Evolutionary conservation across 1,140 invertebrate genomes (phyloP).

Genomic region (Scaptomyza pallida): DNA sequence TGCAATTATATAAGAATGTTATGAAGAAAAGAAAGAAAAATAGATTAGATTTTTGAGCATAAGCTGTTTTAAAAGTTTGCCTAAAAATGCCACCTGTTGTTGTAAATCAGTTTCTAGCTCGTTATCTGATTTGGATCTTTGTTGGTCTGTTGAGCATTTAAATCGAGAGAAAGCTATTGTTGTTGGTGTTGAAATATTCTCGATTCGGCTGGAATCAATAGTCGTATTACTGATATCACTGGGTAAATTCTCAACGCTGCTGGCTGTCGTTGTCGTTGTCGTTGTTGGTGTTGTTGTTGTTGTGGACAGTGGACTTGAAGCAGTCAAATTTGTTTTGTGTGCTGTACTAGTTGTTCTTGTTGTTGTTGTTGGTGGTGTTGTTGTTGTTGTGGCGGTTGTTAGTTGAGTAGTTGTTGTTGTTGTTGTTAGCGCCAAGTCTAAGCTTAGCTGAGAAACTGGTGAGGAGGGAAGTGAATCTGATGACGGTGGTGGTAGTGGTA

Average conservation of each 20-base stretch:
- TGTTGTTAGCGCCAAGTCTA: neutral
- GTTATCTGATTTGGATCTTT: slow-evolving; percentile 13
- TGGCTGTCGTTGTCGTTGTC: slow-evolving; percentile 6
- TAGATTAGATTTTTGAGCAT: slow-evolving; percentile 33
- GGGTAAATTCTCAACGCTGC: slow-evolving; percentile 3
- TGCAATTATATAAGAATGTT: no score
- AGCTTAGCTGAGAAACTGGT: slow-evolving; percentile 11
- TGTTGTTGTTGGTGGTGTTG: neutral
- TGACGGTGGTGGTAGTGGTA: no score
- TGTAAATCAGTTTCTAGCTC: slow-evolving; percentile 30
- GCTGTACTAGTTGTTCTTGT: slow-evolving; percentile 1
- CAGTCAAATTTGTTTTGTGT: slow-evolving; percentile 20
- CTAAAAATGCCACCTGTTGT: slow-evolving; percentile 53
- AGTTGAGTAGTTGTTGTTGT: neutral
- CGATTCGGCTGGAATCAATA: neutral
- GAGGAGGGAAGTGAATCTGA: slow-evolving; percentile 30
- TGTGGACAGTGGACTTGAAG: slow-evolving; percentile 16
- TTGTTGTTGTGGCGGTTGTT: neutral
- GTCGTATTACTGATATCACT: neutral
- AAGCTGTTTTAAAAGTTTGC: slow-evolving; percentile 16
- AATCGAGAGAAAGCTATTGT: neutral
- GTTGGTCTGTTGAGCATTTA: slow-evolving; percentile 16
- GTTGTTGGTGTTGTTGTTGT: slow-evolving; percentile 4
- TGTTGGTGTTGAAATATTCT: neutral
- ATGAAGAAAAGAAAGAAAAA: slow-evolving; percentile 26